These are phyloP conservation scores for Otolemur garnettii DNA, from an alignment of 2,113 vertebrate species.

Conservation along the genomic window DNA sequence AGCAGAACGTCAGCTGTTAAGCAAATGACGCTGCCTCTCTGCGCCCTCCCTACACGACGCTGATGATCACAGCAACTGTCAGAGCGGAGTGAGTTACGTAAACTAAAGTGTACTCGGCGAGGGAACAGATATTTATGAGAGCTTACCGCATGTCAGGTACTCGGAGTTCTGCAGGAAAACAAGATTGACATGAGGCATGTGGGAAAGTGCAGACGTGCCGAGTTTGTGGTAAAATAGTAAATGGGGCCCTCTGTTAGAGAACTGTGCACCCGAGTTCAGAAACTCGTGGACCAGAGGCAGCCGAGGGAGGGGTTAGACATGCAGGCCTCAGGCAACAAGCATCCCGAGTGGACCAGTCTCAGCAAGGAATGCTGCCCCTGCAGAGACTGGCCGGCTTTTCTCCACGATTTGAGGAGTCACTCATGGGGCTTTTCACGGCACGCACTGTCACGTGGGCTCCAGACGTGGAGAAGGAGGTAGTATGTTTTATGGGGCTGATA, in stretches of 20 bases:
- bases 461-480: not conserved
- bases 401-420: not conserved
- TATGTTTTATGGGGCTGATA: conserved; percentile 44
- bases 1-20: not conserved
- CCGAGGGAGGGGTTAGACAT: not conserved
- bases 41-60: not conserved
- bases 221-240: not conserved
- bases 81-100: not conserved
- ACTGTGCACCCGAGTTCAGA: not conserved
- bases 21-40: not conserved
- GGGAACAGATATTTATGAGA: not conserved
- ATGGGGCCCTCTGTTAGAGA: not conserved
- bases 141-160: not conserved
- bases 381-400: not conserved
- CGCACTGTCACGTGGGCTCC: not conserved
- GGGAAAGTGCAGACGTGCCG: not conserved
- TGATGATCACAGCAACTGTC: not conserved
- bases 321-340: not conserved
- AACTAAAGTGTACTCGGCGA: not conserved
- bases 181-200: not conserved
- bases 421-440: conserved; percentile 9
- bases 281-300: conserved; percentile 35
- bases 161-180: not conserved
- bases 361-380: not conserved
- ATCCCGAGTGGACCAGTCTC: not conserved